phyloP scores from a whole-genome alignment of 2,113 vertebrate genomes.

The Sorex fumeus region DNA sequence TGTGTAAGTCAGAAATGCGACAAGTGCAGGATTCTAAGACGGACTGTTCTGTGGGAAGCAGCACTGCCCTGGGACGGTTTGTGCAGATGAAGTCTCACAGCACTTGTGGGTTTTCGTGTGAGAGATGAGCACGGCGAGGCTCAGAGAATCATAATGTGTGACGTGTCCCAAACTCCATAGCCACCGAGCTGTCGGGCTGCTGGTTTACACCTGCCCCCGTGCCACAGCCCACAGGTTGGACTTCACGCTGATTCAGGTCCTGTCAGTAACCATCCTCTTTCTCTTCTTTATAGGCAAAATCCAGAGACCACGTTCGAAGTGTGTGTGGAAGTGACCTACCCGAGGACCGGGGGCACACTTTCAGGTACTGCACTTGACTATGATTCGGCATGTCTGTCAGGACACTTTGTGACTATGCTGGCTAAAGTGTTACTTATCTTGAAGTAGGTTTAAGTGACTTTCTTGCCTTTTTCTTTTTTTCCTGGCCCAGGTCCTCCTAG shows the following conservation, averaged over 20 bases:
- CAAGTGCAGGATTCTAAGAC: not conserved
- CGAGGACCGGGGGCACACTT: slow-evolving; percentile 89
- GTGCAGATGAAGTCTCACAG: slow-evolving; percentile 24
- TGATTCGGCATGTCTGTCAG: slow-evolving; percentile 31
- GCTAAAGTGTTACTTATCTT: slow-evolving; percentile 32
- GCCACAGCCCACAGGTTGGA: not conserved
- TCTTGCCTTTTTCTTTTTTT: too few species aligned
- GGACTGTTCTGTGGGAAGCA: slow-evolving; percentile 6
- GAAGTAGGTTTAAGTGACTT: slow-evolving; percentile 56
- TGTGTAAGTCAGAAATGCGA: slow-evolving; percentile 29
- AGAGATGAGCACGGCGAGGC: not conserved
- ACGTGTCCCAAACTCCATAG: not conserved
- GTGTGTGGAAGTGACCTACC: slow-evolving; percentile 94
- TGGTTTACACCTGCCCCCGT: slow-evolving; percentile 20
- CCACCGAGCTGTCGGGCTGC: slow-evolving; percentile 22
- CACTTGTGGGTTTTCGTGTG: slow-evolving; percentile 64
- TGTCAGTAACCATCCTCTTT: slow-evolving; percentile 56
- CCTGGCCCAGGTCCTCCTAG: not conserved
- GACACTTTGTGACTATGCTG: slow-evolving; percentile 48
- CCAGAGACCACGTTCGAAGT: slow-evolving; percentile 97
- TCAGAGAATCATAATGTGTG: slow-evolving; percentile 48
- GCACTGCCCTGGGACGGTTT: not conserved
- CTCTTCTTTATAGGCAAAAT: slow-evolving; percentile 92
- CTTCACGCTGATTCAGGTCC: not conserved
- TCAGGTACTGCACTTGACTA: slow-evolving; percentile 87